Evolutionary conservation across 2,888 invertebrate species (phyloP).

Genomic region (Cheilosia grossa): DNA sequence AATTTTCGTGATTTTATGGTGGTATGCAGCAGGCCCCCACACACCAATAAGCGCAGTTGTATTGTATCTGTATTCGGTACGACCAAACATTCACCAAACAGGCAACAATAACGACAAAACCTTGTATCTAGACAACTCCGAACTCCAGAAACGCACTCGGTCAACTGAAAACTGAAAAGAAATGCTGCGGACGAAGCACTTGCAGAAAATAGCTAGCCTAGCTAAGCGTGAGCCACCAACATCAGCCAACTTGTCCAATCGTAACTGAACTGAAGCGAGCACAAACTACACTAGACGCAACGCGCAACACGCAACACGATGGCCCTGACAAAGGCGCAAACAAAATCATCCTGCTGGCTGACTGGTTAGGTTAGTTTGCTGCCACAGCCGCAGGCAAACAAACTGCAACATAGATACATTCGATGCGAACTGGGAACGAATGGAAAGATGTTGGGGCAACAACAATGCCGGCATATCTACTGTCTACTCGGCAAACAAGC

Average conservation of each 20-base stretch:
- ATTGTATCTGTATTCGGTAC: slow-evolving; percentile 19
- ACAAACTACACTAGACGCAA: slow-evolving; percentile 27
- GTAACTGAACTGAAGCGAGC: slow-evolving; percentile 11
- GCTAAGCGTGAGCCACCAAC: slow-evolving; percentile 23
- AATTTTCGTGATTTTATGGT: slow-evolving; percentile 2
- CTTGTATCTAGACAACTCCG: slow-evolving; percentile 36
- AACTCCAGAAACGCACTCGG: slow-evolving; percentile 71
- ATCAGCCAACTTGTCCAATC: slow-evolving; percentile 34
- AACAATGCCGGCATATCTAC: slow-evolving; percentile 4
- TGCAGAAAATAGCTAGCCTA: slow-evolving; percentile 56
- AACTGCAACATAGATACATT: slow-evolving; percentile 4
- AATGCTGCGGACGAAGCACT: slow-evolving; percentile 64
- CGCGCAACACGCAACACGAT: slow-evolving; percentile 17
- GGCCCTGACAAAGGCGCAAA: slow-evolving; percentile 60
- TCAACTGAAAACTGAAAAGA: slow-evolving; percentile 49
- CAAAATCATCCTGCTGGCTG: slow-evolving; percentile 35
- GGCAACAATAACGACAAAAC: slow-evolving; percentile 19
- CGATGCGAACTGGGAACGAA: not conserved
- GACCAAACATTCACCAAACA: slow-evolving; percentile 34
- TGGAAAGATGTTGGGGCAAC: slow-evolving; percentile 38
- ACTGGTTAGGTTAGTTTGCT: not conserved
- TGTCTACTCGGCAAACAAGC: not conserved
- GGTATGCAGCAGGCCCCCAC: slow-evolving; percentile 30
- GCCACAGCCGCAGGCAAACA: not conserved
- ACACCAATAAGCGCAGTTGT: slow-evolving; percentile 30